Percentiles rank a stretch among this genome's conserved stretches.
Conservation (phyloP, 2,797 vertebrate species). For the Chelidonichthys spinosus region DNA sequence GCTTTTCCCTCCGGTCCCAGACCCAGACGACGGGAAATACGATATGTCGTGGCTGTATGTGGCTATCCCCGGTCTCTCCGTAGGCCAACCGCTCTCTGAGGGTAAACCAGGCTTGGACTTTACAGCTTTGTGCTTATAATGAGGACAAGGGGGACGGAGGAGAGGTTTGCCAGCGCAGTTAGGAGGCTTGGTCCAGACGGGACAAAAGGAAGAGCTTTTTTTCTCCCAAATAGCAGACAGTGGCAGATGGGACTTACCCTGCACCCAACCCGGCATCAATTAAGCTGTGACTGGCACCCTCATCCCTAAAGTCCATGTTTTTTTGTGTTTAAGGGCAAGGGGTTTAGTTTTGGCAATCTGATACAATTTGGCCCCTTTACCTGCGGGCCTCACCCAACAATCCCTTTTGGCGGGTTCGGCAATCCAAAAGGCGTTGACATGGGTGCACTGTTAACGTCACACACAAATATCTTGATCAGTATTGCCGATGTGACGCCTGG, state of each 20-base stretch:
- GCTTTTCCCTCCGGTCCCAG: constrained; percentile 35
- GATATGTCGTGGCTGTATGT: constrained; percentile 67
- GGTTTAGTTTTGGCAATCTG: constrained; percentile 75
- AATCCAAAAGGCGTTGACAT: constrained; percentile 60
- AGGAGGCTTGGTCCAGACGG: constrained; percentile 56
- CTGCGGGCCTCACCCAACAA: constrained; percentile 13
- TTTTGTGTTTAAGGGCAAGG: constrained; percentile 55
- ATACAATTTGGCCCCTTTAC: constrained; percentile 75
- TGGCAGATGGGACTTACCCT: constrained; percentile 76
- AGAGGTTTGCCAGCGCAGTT: constrained; percentile 67
- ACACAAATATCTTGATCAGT: constrained; percentile 67
- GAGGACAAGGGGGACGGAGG: constrained; percentile 75
- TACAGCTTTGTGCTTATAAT: constrained; percentile 72
- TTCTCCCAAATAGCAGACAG: constrained; percentile 57
- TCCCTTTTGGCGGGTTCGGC: constrained; percentile 41
- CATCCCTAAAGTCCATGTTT: constrained; percentile 59
- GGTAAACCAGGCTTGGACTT: constrained; percentile 69
- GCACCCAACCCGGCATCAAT: constrained; percentile 62
- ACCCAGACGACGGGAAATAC: constrained; percentile 63
- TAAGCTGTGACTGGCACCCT: constrained; percentile 75
- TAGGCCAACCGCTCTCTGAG: constrained; percentile 45
- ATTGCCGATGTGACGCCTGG: constrained; percentile 38
- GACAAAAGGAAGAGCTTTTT: constrained; percentile 63
- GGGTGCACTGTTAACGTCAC: constrained; percentile 51
- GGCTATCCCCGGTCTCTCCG: constrained; percentile 56